Evolutionary conservation across 2,797 vertebrate genomes (phyloP).

Genomic region (Centroberyx gerrardi): DNA sequence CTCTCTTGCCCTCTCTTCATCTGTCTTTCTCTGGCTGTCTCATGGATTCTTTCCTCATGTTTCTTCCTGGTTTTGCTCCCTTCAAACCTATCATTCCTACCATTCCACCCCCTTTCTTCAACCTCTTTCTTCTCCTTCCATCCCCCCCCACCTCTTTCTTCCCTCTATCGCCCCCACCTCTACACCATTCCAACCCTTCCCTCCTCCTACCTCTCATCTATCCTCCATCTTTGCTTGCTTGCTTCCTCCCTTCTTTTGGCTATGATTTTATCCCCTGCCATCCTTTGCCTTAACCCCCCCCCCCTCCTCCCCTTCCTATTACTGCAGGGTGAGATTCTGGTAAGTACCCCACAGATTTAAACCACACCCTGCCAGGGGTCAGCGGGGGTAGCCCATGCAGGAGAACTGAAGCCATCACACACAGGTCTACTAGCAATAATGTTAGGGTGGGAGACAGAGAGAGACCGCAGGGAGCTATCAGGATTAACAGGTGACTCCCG

Average conservation of each 20-base stretch:
- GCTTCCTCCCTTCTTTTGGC: conserved; percentile 63
- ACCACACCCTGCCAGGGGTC: conserved; percentile 74
- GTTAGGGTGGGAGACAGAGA: conserved; percentile 45
- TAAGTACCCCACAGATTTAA: conserved; percentile 91
- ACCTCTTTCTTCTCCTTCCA: conserved; percentile 3
- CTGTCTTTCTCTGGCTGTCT: conserved; percentile 41
- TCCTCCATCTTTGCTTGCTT: conserved; percentile 55
- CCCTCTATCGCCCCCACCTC: conserved; percentile 39
- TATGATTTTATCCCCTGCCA: conserved; percentile 67
- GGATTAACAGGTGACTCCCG: conserved; percentile 26
- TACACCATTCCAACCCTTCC: conserved; percentile 40
- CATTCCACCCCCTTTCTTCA: not conserved
- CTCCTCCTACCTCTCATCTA: conserved; percentile 64
- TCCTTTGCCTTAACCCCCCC: conserved; percentile 61
- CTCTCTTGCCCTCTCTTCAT: conserved; percentile 32
- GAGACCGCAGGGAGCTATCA: conserved; percentile 17
- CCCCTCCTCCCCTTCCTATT: conserved; percentile 58
- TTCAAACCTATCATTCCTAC: conserved; percentile 24
- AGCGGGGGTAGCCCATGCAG: conserved; percentile 81
- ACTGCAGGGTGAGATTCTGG: conserved; percentile 96
- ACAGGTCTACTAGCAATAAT: conserved; percentile 45
- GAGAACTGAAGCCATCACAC: conserved; percentile 78
- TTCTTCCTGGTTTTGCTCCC: conserved; percentile 22
- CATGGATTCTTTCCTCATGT: conserved; percentile 46
- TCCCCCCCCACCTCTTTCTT: conserved; percentile 8